These are phyloP conservation scores for Eonycteris spelaea DNA, from an alignment of 2,113 vertebrate species.

Conservation along the genomic window DNA sequence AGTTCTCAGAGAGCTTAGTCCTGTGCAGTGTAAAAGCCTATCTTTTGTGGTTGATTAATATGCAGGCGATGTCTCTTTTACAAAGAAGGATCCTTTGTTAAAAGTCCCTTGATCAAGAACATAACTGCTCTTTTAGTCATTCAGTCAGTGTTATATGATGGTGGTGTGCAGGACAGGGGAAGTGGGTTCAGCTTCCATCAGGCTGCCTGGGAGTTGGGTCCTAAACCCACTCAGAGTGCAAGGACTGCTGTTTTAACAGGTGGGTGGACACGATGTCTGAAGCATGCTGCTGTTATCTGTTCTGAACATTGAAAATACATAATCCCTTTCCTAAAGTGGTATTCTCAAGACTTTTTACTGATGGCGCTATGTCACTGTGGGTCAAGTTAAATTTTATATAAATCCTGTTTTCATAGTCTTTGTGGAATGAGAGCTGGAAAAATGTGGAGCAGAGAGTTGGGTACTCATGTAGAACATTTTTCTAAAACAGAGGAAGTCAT, in stretches of 20 bases:
- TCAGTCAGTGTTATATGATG: not conserved
- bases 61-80: not conserved
- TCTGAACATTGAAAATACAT: not conserved
- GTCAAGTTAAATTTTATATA: not conserved
- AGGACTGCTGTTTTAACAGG: not conserved
- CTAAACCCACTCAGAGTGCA: not conserved
- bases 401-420: not conserved
- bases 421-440: not conserved
- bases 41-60: not conserved
- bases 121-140: not conserved
- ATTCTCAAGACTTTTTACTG: not conserved
- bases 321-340: not conserved
- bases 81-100: not conserved
- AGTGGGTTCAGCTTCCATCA: not conserved
- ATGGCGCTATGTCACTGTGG: not conserved
- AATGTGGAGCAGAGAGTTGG: not conserved
- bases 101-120: not conserved
- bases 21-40: not conserved
- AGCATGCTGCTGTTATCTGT: not conserved
- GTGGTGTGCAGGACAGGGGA: not conserved
- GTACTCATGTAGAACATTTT: not conserved
- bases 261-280: not conserved
- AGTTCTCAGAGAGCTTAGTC: not conserved
- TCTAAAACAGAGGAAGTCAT: constrained; percentile 6
- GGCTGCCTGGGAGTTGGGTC: not conserved